Conservation (phyloP, 2,797 vertebrate species). For the Notoglanidium macrostoma region DNA sequence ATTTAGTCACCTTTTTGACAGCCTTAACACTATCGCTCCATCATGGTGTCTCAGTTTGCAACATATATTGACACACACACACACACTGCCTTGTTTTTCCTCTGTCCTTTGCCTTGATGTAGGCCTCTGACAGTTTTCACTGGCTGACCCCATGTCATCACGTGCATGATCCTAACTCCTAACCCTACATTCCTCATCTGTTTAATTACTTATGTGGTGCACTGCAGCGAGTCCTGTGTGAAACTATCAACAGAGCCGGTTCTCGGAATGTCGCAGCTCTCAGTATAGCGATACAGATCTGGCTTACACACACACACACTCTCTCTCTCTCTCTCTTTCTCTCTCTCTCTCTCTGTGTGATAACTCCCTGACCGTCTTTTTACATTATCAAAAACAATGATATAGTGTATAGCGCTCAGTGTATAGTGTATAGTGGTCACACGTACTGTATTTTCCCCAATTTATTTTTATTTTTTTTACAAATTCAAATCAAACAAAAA, state of each 20-base stretch:
- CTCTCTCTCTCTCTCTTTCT: too few relatives aligned
- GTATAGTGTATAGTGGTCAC: neutral
- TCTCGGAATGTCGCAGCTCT: neutral
- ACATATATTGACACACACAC: constrained; percentile 17
- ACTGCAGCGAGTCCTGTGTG: neutral
- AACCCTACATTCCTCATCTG: constrained; percentile 11
- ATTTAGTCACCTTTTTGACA: neutral
- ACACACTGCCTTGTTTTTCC: constrained; percentile 2
- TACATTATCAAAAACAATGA: too few relatives aligned
- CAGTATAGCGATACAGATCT: neutral
- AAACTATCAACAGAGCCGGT: neutral
- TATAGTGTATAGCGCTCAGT: too few relatives aligned
- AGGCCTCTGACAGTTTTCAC: constrained; percentile 19
- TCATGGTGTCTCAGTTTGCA: neutral
- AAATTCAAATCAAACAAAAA: neutral
- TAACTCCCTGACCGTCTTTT: too few relatives aligned
- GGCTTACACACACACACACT: too few relatives aligned
- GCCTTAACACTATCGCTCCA: neutral
- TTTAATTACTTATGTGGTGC: constrained; percentile 14
- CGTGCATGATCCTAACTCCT: constrained; percentile 25
- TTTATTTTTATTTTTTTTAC: neutral
- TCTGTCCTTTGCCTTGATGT: constrained; percentile 17
- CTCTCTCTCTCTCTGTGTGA: too few relatives aligned
- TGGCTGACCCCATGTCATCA: constrained; percentile 27
- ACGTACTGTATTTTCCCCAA: neutral